These are phyloP conservation scores for Lycophotia porphyrea DNA, from an alignment of 2,888 invertebrate species.

Conservation along the genomic window DNA sequence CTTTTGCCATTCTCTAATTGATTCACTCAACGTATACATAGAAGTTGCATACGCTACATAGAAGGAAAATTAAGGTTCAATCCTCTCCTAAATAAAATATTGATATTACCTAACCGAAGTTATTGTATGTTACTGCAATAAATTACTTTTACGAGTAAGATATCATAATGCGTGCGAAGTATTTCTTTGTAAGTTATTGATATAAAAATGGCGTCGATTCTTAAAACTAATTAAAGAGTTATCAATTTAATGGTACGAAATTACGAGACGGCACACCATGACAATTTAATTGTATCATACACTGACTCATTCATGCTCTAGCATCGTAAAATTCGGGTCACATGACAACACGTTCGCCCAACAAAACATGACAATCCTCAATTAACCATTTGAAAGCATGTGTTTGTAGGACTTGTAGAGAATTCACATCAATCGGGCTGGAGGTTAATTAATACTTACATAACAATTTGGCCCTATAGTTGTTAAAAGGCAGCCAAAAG, in stretches of 20 bases:
- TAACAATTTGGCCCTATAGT: slow-evolving; percentile 75
- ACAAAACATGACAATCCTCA: slow-evolving; percentile 71
- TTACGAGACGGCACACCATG: slow-evolving; percentile 68
- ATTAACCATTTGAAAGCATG: slow-evolving; percentile 68
- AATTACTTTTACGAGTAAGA: slow-evolving; percentile 20
- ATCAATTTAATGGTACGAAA: slow-evolving; percentile 64
- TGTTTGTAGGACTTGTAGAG: slow-evolving; percentile 26
- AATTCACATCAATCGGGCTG: slow-evolving; percentile 59
- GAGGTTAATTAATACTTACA: slow-evolving; percentile 75
- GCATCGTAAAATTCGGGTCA: slow-evolving; percentile 70
- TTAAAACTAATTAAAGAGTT: slow-evolving; percentile 39
- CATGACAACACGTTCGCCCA: slow-evolving; percentile 67
- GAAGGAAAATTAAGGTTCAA: slow-evolving; percentile 14
- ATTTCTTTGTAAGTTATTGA: neutral
- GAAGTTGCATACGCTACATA: neutral
- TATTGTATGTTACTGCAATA: slow-evolving; percentile 29
- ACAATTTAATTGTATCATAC: slow-evolving; percentile 71
- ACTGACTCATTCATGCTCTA: slow-evolving; percentile 74
- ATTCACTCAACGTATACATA: neutral
- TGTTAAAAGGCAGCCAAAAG: slow-evolving; percentile 79
- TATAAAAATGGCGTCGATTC: slow-evolving; percentile 21
- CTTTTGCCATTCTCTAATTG: neutral
- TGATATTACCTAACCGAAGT: slow-evolving; percentile 20
- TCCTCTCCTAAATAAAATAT: neutral
- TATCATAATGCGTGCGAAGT: slow-evolving; percentile 20